Evolutionary conservation across 2,888 invertebrate genomes (phyloP), one percentile per base, ranked within the genome.

Genomic region (Melitaea athalia): DNA sequence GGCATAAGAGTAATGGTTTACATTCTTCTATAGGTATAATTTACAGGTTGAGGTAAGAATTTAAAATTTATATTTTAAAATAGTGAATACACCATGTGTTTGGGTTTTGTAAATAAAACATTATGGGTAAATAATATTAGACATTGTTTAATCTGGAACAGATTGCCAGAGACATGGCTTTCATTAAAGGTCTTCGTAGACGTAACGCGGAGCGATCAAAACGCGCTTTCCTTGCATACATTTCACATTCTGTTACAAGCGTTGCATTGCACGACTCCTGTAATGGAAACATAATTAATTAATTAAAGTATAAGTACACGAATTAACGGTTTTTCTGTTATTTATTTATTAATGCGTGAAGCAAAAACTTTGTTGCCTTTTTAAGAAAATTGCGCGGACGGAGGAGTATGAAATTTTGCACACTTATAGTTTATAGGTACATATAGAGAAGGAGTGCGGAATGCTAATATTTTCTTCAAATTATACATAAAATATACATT

Each of bases 191-290:
- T 11, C 74, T 75, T 42, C 83, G 79, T 70, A 93, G 80, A 63
- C 87, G 86, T 73, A 87, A 77, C 59, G 92, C 91, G 0, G 87
- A 74, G 69, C 80, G 82, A 80, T 93, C 93, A 71, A 86, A 63
- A 66, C 86, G 86, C 67, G 86, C 85, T 68, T 84, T 82, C 62
- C 78, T 77, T 10, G 83, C 79, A 78, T 93, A 93, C 75, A 77
- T 77, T 64, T 81, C 83, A 75, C 93, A 93, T 72, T 93, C 92
- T 47, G 77, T 79, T 73, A 92, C 84, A 79, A 93, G 79, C 50
- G 89, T 91, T 73, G 85, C 81, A 81, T 93, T 91, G 86, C 93
- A 93, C 78, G 89, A 85, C 76, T 89, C 89, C 92, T 92, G 87
- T 63, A 71, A 75, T 31, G 74, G 45, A 62, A 31, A 6, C 5